Evolutionary conservation across 2,797 vertebrate genomes (phyloP).

Genomic region (Ataeniobius toweri): DNA sequence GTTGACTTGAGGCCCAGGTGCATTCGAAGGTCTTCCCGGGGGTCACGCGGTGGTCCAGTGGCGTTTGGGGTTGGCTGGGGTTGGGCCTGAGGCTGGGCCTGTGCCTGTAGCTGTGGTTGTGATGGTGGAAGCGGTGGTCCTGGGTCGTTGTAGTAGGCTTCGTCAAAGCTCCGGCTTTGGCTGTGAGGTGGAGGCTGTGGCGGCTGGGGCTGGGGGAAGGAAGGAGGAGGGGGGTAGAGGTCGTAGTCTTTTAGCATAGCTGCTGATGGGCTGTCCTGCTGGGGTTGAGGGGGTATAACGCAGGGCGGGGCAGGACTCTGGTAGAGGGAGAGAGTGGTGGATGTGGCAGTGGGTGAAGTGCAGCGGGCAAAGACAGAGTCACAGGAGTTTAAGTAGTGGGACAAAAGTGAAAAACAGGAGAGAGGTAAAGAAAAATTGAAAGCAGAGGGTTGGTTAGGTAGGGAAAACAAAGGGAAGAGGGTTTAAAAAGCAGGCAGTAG

Average conservation of each 20-base stretch:
- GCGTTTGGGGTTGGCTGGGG: constrained; percentile 81
- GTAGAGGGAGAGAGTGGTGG: constrained; percentile 20
- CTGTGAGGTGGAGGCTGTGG: constrained; percentile 74
- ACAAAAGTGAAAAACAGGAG: constrained; percentile 13
- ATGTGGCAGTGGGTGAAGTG: constrained; percentile 13
- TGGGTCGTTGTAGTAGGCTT: constrained; percentile 74
- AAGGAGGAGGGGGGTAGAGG: constrained; percentile 76
- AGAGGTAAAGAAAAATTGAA: constrained; percentile 20
- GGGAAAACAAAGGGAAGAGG: constrained; percentile 36
- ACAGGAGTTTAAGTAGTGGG: constrained; percentile 22
- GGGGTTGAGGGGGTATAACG: constrained; percentile 66
- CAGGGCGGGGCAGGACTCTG: constrained; percentile 71
- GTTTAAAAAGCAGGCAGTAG: constrained; percentile 46
- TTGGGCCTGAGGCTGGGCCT: constrained; percentile 82
- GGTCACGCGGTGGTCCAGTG: constrained; percentile 76
- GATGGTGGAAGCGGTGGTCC: constrained; percentile 54
- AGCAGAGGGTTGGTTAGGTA: constrained; percentile 30
- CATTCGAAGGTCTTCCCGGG: constrained; percentile 91
- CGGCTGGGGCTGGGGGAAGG: constrained; percentile 76
- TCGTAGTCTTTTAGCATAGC: constrained; percentile 77
- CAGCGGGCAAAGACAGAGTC: constrained; percentile 25
- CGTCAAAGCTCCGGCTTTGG: constrained; percentile 75
- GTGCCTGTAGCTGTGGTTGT: constrained; percentile 70
- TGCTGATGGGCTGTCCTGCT: constrained; percentile 71
- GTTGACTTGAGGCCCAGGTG: constrained; percentile 99